Percentiles rank a stretch among this genome's conserved stretches.
phyloP scores from a whole-genome alignment of 2,888 invertebrate species.

The Crocallis elinguaria region DNA sequence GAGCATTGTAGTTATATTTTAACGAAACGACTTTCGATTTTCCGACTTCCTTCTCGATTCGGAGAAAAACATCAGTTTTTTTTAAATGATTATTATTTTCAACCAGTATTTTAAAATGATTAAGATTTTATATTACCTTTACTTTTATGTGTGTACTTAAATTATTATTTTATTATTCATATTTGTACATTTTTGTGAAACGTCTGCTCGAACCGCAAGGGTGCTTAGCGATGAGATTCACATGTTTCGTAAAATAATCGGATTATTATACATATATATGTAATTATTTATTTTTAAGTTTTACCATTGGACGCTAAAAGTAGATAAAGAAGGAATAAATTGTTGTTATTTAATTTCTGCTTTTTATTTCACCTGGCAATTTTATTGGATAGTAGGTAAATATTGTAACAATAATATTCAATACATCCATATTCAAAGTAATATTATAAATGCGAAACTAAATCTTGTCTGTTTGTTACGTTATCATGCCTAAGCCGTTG shows the following conservation, averaged over 20 bases:
- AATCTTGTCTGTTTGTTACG: no score
- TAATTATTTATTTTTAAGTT: conserved; percentile 21
- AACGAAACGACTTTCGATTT: conserved; percentile 78
- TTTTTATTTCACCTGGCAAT: conserved; percentile 21
- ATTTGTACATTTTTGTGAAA: conserved; percentile 41
- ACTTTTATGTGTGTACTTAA: conserved; percentile 1
- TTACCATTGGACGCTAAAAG: conserved; percentile 23
- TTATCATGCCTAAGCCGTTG: no score
- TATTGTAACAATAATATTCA: no score
- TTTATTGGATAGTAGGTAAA: no score
- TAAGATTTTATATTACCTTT: not conserved
- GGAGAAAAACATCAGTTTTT: conserved; percentile 1
- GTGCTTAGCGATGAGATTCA: conserved; percentile 66
- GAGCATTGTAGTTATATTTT: conserved; percentile 73
- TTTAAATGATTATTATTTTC: conserved; percentile 2
- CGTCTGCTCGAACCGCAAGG: conserved; percentile 65
- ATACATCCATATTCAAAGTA: no score
- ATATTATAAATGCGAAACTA: no score
- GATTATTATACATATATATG: conserved; percentile 9
- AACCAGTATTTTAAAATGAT: conserved; percentile 8
- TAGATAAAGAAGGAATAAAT: conserved; percentile 73
- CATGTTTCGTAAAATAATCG: conserved; percentile 50
- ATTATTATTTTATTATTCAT: conserved; percentile 5
- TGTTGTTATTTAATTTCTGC: conserved; percentile 59
- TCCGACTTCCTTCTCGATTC: conserved; percentile 66